phyloP scores from a whole-genome alignment of 1,140 invertebrate genomes.

The Argopecten irradians region DNA sequence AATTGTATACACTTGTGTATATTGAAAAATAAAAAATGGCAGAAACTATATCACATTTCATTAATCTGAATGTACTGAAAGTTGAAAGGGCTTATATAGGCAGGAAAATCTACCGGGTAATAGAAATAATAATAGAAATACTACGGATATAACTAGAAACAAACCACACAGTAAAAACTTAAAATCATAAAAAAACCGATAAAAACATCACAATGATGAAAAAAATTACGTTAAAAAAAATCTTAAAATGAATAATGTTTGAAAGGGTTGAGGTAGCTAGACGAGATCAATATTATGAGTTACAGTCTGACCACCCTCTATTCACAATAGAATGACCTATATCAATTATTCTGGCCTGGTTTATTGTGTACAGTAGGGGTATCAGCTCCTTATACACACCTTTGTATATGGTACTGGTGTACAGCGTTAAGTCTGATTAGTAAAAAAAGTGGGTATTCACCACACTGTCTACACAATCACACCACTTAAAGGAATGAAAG shows the following conservation, averaged over 20 bases:
- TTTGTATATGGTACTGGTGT: neutral
- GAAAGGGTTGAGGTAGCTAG: neutral
- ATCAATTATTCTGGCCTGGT: neutral
- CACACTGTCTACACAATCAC: neutral
- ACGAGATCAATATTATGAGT: neutral
- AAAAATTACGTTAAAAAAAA: neutral
- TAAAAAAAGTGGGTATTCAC: neutral
- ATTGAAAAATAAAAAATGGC: no score
- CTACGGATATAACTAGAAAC: no score
- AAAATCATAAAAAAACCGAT: neutral
- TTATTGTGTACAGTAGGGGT: neutral
- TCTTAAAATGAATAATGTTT: conserved; percentile 11
- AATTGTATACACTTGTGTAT: no score
- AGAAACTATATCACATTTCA: no score
- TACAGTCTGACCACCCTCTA: neutral
- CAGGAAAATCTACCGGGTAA: no score
- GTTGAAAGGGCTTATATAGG: no score
- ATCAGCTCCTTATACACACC: conserved; percentile 9
- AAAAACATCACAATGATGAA: neutral
- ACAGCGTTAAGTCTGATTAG: conserved; percentile 21
- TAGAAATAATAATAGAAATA: no score
- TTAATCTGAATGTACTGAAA: no score
- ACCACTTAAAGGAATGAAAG: neutral
- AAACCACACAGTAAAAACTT: neutral
- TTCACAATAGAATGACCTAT: neutral